Conservation (phyloP, 2,113 vertebrate species). For the Picathartes gymnocephalus region DNA sequence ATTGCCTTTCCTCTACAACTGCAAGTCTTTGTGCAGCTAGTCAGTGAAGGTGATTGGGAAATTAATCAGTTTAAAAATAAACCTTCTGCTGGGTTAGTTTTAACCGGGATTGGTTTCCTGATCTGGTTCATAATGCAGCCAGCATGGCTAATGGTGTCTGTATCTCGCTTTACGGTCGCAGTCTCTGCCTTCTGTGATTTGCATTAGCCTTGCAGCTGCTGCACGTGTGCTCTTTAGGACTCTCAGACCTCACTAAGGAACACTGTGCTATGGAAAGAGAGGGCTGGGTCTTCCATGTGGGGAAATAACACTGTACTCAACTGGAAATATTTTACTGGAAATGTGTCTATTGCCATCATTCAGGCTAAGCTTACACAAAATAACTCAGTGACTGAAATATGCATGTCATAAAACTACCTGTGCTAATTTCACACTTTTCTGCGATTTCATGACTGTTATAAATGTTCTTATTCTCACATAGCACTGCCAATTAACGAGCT, state of each 20-base stretch:
- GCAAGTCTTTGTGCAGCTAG: neutral
- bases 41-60: neutral
- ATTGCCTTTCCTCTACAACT: neutral
- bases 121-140: constrained; percentile 22
- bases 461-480: neutral
- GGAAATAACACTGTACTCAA: constrained; percentile 29
- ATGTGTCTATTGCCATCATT: neutral
- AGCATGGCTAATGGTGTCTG: constrained; percentile 4
- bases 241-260: constrained; percentile 25
- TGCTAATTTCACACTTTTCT: constrained; percentile 21
- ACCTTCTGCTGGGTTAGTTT: neutral
- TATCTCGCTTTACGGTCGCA: neutral
- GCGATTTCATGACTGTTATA: neutral
- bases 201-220: constrained; percentile 55
- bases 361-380: neutral
- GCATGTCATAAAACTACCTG: neutral
- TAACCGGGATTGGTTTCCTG: constrained; percentile 36
- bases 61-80: constrained; percentile 24
- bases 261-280: constrained; percentile 62
- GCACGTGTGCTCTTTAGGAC: neutral
- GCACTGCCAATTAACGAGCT: neutral
- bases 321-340: constrained; percentile 58
- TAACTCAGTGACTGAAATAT: neutral
- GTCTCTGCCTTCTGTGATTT: constrained; percentile 53
- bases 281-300: constrained; percentile 25